Evolutionary conservation across 1,140 invertebrate genomes (phyloP), one percentile per base, ranked within the genome.

Genomic region (Brachionus rotundiformis): DNA sequence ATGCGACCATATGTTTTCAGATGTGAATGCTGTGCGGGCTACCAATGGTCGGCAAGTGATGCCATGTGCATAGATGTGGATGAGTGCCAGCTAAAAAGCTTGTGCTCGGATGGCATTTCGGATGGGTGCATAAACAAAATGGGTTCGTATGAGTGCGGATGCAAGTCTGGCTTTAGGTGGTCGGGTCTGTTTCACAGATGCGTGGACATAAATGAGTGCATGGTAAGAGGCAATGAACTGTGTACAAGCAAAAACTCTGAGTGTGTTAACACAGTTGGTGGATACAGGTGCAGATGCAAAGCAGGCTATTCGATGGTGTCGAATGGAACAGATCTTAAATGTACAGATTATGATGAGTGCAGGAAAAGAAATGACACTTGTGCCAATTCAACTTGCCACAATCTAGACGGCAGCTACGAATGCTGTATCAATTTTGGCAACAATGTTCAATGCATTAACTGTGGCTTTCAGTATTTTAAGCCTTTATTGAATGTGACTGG

Each of bases 131-230:
- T 63, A 27, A 63, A 63, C 29, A 63, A 63, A 63, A 63, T 63
- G 19, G 68, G 68, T 27, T 73, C 68, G 11, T 73, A 44, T 73
- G 68, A 73, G 25, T 73, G 68, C 10, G 23, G 19, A 10, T 73
- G 68, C 25, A 73, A 47, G n/a, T 5, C 25, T 11, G 68, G 68
- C 44, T 73, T 73, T n/a, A 41, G 25, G 23, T 73, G 68, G 68
- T 73, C 68, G 10, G 25, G 10, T 11, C 19, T 44, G 8, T 73
- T 44, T 44, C 36, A 73, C 8, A 23, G 19, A 44, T 73, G 68
- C 27, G 41, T 44, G 41, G 68, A 73, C 36, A 44, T 73, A 73
- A 73, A 73, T 25, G 68, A 73, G 19, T 73, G 68, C 44, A 3
- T 44, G 25, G 10, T 11, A 13, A 27, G 13, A 41, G 36, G 13